phyloP scores from a whole-genome alignment of 2,888 invertebrate species.

The Ceraclea dissimilis region DNA sequence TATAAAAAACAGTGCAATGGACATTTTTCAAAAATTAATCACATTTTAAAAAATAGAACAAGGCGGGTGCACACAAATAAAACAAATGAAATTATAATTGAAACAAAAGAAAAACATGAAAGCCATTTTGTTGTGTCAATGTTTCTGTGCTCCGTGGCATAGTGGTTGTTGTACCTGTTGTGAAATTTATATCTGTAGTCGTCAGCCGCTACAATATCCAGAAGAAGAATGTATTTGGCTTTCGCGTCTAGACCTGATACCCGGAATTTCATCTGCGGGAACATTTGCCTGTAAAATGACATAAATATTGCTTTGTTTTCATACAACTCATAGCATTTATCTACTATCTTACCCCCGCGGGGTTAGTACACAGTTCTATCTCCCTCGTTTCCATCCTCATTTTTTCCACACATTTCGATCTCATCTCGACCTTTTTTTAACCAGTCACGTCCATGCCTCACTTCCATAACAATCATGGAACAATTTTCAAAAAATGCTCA shows the following conservation, averaged over 20 bases:
- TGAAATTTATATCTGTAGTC: conserved; percentile 98
- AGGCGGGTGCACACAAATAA: background rate
- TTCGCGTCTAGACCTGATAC: conserved; percentile 97
- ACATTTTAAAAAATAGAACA: too few relatives aligned
- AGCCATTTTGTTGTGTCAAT: background rate
- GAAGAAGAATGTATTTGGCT: conserved; percentile 96
- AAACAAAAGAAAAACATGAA: background rate
- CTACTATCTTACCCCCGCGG: too few relatives aligned
- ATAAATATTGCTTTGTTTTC: conserved; percentile 16
- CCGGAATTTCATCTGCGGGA: conserved; percentile 99
- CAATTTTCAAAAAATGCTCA: too few relatives aligned
- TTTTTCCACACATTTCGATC: background rate
- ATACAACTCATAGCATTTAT: background rate
- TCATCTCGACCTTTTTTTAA: too few relatives aligned
- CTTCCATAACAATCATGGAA: too few relatives aligned
- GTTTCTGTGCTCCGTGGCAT: background rate
- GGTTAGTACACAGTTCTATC: background rate
- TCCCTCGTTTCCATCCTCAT: background rate
- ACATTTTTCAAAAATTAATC: too few relatives aligned
- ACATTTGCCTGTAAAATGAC: conserved; percentile 86
- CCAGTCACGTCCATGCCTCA: too few relatives aligned
- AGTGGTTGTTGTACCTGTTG: conserved; percentile 63
- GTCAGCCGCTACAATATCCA: conserved; percentile 99
- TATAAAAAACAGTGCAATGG: too few relatives aligned
- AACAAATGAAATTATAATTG: background rate